phyloP scores from a whole-genome alignment of 2,888 invertebrate genomes.

The Chrysolina oricalcia region DNA sequence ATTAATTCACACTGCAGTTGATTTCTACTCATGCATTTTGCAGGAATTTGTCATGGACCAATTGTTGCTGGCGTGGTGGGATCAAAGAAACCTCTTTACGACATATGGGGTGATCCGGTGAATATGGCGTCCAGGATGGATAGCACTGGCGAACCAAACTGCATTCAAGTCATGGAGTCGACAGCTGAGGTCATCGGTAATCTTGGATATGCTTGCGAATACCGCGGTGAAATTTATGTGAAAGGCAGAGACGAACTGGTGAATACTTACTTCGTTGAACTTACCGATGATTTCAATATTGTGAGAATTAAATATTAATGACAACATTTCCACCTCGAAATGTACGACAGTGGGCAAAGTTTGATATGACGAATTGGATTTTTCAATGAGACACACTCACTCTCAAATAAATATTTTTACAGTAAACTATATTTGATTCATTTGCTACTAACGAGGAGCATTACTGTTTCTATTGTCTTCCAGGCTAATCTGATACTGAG shows the following conservation, averaged over 20 bases:
- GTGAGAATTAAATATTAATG: slow-evolving; percentile 33
- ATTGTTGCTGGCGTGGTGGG: slow-evolving; percentile 97
- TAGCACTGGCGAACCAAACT: slow-evolving; percentile 83
- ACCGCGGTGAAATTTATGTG: slow-evolving; percentile 81
- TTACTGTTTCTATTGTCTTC: too few relatives aligned
- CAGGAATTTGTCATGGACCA: slow-evolving; percentile 92
- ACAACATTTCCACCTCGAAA: background rate
- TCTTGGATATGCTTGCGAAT: slow-evolving; percentile 80
- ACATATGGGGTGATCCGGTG: slow-evolving; percentile 97
- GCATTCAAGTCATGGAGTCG: slow-evolving; percentile 76
- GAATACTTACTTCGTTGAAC: slow-evolving; percentile 82
- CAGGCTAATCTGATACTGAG: too few relatives aligned
- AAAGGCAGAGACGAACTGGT: slow-evolving; percentile 81
- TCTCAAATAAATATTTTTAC: too few relatives aligned
- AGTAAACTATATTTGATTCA: too few relatives aligned
- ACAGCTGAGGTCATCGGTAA: slow-evolving; percentile 81
- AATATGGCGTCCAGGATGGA: slow-evolving; percentile 98
- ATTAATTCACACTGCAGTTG: background rate
- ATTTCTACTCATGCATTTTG: slow-evolving; percentile 50
- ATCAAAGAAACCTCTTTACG: slow-evolving; percentile 93
- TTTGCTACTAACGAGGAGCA: too few relatives aligned
- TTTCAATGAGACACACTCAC: too few relatives aligned
- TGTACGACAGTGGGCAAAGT: too few relatives aligned
- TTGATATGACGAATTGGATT: too few relatives aligned
- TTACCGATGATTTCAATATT: slow-evolving; percentile 73